Base-by-base conservation (phyloP, 1,140 invertebrate genomes). In the Drosophila pruinosa region DNA sequence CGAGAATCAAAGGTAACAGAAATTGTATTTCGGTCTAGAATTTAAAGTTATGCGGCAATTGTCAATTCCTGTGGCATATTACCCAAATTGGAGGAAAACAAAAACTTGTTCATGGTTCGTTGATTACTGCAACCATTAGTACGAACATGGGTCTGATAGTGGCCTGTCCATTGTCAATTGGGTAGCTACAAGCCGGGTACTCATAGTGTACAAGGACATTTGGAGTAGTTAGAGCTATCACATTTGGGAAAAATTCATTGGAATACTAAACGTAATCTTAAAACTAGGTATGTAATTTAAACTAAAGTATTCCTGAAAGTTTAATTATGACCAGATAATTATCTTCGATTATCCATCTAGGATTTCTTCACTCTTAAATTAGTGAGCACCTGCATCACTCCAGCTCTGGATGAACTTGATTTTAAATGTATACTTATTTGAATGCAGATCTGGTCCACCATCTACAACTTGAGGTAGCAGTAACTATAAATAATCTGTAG, bases 61-160 rank as follows among this genome's bases (percentile, higher is more conserved):
- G 48, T 61, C 54, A 63, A 80, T 80, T 80, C 77, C 71, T 71
- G 71, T 36, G 77, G 76, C 77, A 72, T 80, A 57, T 54, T 63
- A 2, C 34, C 22, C 15, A 14, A 19, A 26, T 8, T 31, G 28
- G n/a, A 31, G n/a, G 28, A 2, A 1, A 2, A 31, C n/a, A 61
- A 73, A 38, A 79, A 75, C 67, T 72, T 80, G 77, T 75, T 80
- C 75, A 75, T 80, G 77, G 65, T 38, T 14, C n/a, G n/a, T 17
- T 22, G 4, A 6, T 43, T 41, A 43, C 39, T 57, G 48, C 28
- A n/a, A n/a, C n/a, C n/a, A n/a, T n/a, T n/a, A n/a, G n/a, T n/a
- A n/a, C n/a, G n/a, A n/a, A n/a, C n/a, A n/a, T n/a, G 43, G 24
- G 14, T 52, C 21, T 24, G 45, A 48, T 15, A 48, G 14, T 28